phyloP scores from a whole-genome alignment of 2,888 invertebrate species.

The Nebria brevicollis region DNA sequence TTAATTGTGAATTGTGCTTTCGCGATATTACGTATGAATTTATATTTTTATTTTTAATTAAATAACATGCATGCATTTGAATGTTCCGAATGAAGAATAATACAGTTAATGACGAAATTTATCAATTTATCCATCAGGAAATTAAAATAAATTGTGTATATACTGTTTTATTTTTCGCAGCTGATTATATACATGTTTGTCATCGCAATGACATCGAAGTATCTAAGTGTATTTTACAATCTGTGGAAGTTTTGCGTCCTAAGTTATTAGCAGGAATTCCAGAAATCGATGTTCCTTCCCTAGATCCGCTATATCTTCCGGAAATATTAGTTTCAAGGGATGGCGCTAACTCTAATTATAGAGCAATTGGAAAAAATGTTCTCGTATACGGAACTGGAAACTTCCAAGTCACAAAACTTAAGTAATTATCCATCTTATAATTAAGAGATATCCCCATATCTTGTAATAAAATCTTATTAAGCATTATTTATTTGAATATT shows the following conservation, averaged over 20 bases:
- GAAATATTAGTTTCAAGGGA: slow-evolving; percentile 72
- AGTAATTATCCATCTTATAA: slow-evolving; percentile 61
- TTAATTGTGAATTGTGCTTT: neutral
- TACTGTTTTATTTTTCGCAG: slow-evolving; percentile 61
- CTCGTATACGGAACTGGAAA: slow-evolving; percentile 66
- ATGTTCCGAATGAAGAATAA: too few species aligned
- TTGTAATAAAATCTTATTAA: too few species aligned
- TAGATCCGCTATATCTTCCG: slow-evolving; percentile 72
- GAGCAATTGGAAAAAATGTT: slow-evolving; percentile 65
- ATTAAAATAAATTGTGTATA: slow-evolving; percentile 2
- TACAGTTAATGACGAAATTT: neutral
- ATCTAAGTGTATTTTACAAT: slow-evolving; percentile 70
- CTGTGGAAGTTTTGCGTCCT: slow-evolving; percentile 69
- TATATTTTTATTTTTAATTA: neutral
- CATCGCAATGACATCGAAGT: slow-evolving; percentile 71
- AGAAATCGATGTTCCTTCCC: slow-evolving; percentile 73
- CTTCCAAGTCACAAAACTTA: slow-evolving; percentile 66
- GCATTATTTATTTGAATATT: too few species aligned
- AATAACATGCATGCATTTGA: neutral
- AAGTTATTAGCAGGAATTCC: slow-evolving; percentile 73
- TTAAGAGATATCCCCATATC: too few species aligned
- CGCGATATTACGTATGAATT: slow-evolving; percentile 25
- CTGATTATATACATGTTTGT: slow-evolving; percentile 73
- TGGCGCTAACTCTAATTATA: slow-evolving; percentile 62
- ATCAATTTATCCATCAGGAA: neutral